Evolutionary conservation across 1,140 invertebrate species (phyloP).

Genomic region (Amyelois transitella): DNA sequence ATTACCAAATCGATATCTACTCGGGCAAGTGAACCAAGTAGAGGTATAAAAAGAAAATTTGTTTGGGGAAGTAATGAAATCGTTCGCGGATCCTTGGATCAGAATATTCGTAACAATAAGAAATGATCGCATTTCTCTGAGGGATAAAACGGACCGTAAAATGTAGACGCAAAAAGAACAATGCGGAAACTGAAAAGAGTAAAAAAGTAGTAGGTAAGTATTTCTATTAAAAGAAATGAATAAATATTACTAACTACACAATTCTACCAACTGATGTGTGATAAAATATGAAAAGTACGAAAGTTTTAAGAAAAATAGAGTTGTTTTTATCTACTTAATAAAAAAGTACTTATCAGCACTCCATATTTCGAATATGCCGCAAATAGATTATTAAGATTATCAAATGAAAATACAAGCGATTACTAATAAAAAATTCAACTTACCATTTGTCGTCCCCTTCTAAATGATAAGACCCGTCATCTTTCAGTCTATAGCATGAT

Average conservation of each 20-base stretch:
- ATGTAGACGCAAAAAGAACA: background rate
- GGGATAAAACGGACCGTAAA: background rate
- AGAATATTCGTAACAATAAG: background rate
- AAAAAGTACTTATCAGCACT: too few species aligned
- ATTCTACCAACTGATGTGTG: too few species aligned
- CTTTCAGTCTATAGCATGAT: conserved; percentile 43
- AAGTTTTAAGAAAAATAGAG: background rate
- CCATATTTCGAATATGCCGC: too few species aligned
- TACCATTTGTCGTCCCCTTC: conserved; percentile 62
- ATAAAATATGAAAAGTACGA: background rate
- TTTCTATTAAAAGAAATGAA: too few species aligned
- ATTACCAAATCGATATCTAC: conserved; percentile 3
- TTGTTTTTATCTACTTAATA: too few species aligned
- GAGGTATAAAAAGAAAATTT: conserved; percentile 10
- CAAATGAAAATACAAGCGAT: too few species aligned
- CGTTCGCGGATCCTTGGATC: conserved; percentile 2
- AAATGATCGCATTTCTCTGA: background rate
- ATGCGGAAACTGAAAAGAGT: background rate
- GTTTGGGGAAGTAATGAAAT: conserved; percentile 5
- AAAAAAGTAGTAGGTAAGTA: too few species aligned
- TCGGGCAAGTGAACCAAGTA: conserved; percentile 3
- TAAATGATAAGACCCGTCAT: conserved; percentile 41
- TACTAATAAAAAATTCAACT: conserved; percentile 9
- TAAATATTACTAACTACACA: too few species aligned
- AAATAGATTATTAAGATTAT: too few species aligned